Conservation (phyloP, 2,797 vertebrate species). For the Mareca strepera region DNA sequence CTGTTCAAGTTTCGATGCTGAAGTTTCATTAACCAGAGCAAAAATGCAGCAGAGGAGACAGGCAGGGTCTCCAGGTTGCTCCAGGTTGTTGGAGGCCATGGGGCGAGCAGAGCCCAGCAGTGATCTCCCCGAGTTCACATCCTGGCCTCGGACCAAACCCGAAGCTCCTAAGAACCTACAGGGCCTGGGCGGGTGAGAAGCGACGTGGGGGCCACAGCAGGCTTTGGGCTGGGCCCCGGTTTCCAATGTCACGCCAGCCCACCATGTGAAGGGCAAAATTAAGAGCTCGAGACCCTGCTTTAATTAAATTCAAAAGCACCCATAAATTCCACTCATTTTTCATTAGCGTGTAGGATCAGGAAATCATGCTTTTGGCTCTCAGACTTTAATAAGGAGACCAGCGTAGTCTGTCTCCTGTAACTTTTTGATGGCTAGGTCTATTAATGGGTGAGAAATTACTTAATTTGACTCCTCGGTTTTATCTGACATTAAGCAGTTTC, state of each 20-base stretch:
- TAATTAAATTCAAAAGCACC: conserved; percentile 12
- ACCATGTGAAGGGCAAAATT: neutral
- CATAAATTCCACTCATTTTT: conserved; percentile 28
- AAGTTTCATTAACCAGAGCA: neutral
- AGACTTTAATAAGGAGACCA: neutral
- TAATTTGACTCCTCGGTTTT: conserved; percentile 2
- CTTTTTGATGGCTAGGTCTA: conserved; percentile 16
- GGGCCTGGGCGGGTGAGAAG: too few relatives aligned
- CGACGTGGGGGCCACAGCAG: too few relatives aligned
- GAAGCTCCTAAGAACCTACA: neutral
- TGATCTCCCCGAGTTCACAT: neutral
- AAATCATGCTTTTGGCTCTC: neutral
- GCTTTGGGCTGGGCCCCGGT: fast-evolving
- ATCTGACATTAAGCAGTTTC: neutral
- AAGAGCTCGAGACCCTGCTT: neutral
- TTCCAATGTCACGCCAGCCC: neutral
- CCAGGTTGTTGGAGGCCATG: neutral
- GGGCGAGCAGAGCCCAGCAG: neutral
- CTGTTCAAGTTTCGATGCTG: neutral
- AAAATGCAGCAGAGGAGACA: neutral
- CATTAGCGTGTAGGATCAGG: neutral
- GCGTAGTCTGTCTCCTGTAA: neutral
- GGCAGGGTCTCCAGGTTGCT: neutral
- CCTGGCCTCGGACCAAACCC: neutral
- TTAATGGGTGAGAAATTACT: conserved; percentile 32